phyloP scores from a whole-genome alignment of 2,113 vertebrate species.

The Engraulis encrasicolus region DNA sequence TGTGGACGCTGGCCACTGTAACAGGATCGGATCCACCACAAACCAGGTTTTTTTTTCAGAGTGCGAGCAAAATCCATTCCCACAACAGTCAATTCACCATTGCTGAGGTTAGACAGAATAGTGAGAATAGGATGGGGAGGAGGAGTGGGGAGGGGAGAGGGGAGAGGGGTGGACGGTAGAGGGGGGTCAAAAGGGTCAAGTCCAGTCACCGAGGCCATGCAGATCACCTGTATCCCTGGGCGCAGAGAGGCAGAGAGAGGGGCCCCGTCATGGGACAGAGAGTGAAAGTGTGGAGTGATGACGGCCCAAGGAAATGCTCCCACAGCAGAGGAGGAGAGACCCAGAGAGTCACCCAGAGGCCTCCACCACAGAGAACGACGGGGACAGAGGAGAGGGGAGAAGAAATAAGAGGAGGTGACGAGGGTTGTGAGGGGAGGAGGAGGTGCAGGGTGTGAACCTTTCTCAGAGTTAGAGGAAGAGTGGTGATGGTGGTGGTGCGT shows the following conservation, averaged over 20 bases:
- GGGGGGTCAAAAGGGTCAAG: not conserved
- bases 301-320: slow-evolving; percentile 32
- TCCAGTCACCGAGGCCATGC: slow-evolving; percentile 47
- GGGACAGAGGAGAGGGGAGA: not conserved
- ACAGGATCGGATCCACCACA: not conserved
- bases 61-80: not conserved
- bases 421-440: not conserved
- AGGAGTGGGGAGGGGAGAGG: no score
- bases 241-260: slow-evolving; percentile 57
- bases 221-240: slow-evolving; percentile 81
- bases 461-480: not conserved
- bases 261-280: slow-evolving; percentile 54
- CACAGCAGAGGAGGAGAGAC: not conserved
- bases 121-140: no score
- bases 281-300: slow-evolving; percentile 46
- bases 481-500: no score
- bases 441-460: not conserved
- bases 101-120: not conserved
- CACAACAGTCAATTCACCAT: not conserved
- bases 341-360: no score
- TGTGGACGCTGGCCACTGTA: not conserved
- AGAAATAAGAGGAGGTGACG: not conserved
- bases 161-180: not conserved
- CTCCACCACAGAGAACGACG: slow-evolving; percentile 2
- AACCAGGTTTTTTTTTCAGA: not conserved